Evolutionary conservation across 2,888 invertebrate species (phyloP), one percentile per base, ranked within the genome.

Genomic region (Scotopteryx bipunctaria): DNA sequence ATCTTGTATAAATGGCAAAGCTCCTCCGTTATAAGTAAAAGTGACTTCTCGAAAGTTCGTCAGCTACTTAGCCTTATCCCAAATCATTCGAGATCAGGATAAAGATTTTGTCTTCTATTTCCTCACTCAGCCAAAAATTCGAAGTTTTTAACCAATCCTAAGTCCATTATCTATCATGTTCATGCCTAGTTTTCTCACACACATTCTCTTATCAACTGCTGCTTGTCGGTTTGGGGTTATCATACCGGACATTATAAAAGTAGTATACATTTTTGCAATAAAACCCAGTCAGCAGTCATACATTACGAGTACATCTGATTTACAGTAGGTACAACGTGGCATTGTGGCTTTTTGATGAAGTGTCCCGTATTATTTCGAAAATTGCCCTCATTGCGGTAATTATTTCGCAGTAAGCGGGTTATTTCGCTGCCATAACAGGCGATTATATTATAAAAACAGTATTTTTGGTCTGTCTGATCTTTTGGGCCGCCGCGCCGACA

Each of bases 191-290:
- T 46, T 47, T 33, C 14, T 27, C 48, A 35, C 8, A 15, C 15
- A 21, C 8, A 16, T 5, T 29, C 9, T 31, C 35, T 35, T 51
- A 51, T 51, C 51, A 35, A 29, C 42, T 21, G 37, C 40, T 21
- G 35, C 46, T 31, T 31, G 59, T 19, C 46, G 46, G 35, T 29
- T 46, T 29, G 46, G 49, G 61, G 62, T 67, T 71, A 71, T 71
- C 70, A 46, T 38, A 40, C 54, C 61, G 67, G 66, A 68, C 56
- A 32, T 51, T 53, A 51, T 44, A 60, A 61, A 58, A 64, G 43
- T 44, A 65, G 65, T 69, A 64, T 38, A 57, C 33, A 27, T 29
- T 38, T 45, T 41, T 48, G 48, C 48, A 9, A 33, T 29, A 21
- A 48, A 42, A 21, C 8, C 25, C 23, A 47, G 33, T 5, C 16